phyloP scores from a whole-genome alignment of 2,797 vertebrate genomes.

The Epinephelus coioides region DNA sequence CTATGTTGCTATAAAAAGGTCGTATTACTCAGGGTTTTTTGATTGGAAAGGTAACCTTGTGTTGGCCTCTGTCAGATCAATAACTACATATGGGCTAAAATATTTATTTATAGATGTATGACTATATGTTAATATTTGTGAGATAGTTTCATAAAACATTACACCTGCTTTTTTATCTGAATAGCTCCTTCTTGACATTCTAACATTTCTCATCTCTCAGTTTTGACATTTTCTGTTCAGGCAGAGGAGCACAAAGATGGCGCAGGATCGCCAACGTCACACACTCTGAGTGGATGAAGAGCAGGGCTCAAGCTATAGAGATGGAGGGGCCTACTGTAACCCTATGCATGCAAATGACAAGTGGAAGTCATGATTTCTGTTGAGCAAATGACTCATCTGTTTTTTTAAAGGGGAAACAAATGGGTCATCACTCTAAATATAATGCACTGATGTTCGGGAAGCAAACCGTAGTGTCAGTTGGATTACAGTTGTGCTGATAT shows the following conservation, averaged over 20 bases:
- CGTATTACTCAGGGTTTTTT: constrained; percentile 14
- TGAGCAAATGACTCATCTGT: constrained; percentile 14
- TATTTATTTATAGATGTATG: not conserved
- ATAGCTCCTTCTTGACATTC: constrained; percentile 15
- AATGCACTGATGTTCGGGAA: not conserved
- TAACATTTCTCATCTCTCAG: constrained; percentile 14
- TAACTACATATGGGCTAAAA: not conserved
- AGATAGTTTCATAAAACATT: constrained; percentile 6
- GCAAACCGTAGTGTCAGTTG: not conserved
- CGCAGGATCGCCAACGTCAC: constrained; percentile 51
- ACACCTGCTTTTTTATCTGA: not conserved
- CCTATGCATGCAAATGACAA: constrained; percentile 13
- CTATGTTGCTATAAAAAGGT: constrained; percentile 26
- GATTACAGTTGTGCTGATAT: constrained; percentile 9
- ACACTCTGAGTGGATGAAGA: constrained; percentile 43
- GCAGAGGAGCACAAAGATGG: constrained; percentile 70
- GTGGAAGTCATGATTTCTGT: constrained; percentile 2
- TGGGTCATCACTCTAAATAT: constrained; percentile 7
- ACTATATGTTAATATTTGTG: not conserved
- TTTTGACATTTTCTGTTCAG: constrained; percentile 49
- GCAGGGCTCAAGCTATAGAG: constrained; percentile 26
- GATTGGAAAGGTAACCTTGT: constrained; percentile 24
- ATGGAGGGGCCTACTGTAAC: constrained; percentile 16
- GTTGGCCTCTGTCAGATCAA: constrained; percentile 24
- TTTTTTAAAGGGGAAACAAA: constrained; percentile 25